Evolutionary conservation across 2,113 vertebrate genomes (phyloP).

Genomic region (Daubentonia madagascariensis): DNA sequence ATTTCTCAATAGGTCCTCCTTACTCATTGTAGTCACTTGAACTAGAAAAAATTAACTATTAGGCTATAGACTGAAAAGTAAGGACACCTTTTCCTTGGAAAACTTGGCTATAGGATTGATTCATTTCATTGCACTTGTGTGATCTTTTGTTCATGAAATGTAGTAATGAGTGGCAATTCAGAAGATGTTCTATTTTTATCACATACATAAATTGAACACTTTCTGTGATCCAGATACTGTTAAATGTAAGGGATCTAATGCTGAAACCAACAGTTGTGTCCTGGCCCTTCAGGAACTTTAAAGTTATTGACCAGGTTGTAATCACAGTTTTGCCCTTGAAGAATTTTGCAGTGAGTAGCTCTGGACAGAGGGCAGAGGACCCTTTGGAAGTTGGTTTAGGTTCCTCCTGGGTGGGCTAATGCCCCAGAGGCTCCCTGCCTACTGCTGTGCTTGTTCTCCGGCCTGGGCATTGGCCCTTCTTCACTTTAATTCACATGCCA

Average conservation of each 20-base stretch:
- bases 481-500: neutral
- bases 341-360: neutral
- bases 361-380: neutral
- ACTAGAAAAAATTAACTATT: neutral
- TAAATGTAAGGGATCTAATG: neutral
- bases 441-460: accelerated
- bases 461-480: neutral
- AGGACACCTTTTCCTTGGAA: neutral
- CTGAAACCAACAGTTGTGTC: neutral
- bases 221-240: neutral
- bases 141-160: neutral
- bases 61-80: neutral
- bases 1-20: neutral
- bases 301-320: neutral
- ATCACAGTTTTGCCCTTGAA: neutral
- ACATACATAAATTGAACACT: neutral
- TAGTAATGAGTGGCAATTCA: neutral
- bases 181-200: neutral
- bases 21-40: neutral
- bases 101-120: neutral
- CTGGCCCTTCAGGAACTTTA: neutral
- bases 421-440: neutral
- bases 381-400: neutral
- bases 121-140: neutral
- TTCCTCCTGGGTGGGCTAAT: neutral